Evolutionary conservation across 1,140 invertebrate species (phyloP), one percentile per base, ranked within the genome.

Genomic region (Camponotus floridanus): DNA sequence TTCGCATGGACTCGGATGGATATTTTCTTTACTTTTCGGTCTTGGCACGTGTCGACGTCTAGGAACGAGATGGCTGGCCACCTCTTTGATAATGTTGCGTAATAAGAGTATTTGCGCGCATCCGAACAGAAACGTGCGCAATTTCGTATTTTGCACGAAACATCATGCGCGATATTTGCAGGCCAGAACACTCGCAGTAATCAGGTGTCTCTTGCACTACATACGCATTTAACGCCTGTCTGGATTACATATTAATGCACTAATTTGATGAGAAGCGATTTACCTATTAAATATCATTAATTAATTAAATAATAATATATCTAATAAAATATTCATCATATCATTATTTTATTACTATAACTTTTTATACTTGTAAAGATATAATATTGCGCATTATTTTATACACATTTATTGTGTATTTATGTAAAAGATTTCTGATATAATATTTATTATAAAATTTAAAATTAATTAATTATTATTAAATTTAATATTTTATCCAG

Each of bases 31-130:
- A 26, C 51, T 31, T 83, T 15, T 73, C 55, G 39, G 8, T 61
- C 55, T 83, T 83, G 67, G 79, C 79, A 81, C 67, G 26, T 62
- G 79, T 83, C 55, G 68, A n/a, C 31, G 79, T 83, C 31, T 73
- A 61, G 55, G n/a, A 61, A 61, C 55, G 68, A 73, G 39, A 64
- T 45, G 71, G 57, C 62, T 65, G 45, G 81, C 81, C 80, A 76
- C 36, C 33, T 78, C 33, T 78, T 64, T 78, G 73, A 85, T 85
- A 78, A 85, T 3, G 33, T 85, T 78, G 73, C 74, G 45, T 65
- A 85, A 76, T 11, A 78, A 45, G 33, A 61, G 57, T 85, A 85
- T 85, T 78, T 64, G 61, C 21, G 73, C 42, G 48, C 73, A 26
- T 74, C 73, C 42, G 21, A 73, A 62, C 26, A 74, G 79, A 83